These are phyloP conservation scores for Sparidentex hasta DNA, from an alignment of 2,797 vertebrate species.

Conservation along the genomic window DNA sequence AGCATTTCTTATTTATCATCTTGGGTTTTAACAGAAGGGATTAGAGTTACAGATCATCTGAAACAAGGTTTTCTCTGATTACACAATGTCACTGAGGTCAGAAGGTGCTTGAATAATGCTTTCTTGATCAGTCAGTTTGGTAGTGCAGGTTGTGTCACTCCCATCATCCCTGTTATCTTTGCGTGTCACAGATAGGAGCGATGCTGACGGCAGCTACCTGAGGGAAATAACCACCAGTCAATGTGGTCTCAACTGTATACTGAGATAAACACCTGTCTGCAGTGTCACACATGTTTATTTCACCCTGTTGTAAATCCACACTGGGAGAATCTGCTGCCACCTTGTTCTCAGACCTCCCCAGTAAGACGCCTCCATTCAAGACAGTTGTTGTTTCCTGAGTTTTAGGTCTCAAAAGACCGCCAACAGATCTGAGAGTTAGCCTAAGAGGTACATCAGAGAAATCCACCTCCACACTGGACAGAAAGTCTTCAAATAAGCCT, in stretches of 20 bases:
- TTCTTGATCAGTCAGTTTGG: constrained; percentile 10
- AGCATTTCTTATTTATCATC: constrained; percentile 15
- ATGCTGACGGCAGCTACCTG: constrained; percentile 62
- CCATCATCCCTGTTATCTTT: constrained; percentile 12
- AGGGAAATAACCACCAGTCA: constrained; percentile 81
- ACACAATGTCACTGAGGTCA: constrained; percentile 12
- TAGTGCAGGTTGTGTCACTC: constrained; percentile 25
- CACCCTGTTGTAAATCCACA: constrained; percentile 63
- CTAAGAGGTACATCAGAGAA: constrained; percentile 24
- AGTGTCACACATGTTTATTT: constrained; percentile 74
- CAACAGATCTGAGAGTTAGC: constrained; percentile 23
- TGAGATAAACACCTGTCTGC: constrained; percentile 75
- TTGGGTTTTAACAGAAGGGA: background rate
- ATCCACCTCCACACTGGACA: constrained; percentile 58
- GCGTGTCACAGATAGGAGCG: background rate
- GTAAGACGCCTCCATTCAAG: constrained; percentile 14
- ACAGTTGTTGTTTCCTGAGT: constrained; percentile 13
- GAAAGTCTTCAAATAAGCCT: constrained; percentile 59
- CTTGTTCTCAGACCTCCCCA: constrained; percentile 7
- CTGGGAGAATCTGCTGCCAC: constrained; percentile 16
- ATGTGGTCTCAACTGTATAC: constrained; percentile 28
- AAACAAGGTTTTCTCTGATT: background rate
- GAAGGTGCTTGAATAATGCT: constrained; percentile 57
- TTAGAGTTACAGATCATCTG: background rate
- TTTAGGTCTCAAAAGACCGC: constrained; percentile 42